Percentiles rank a stretch among this genome's conserved stretches.
These are phyloP conservation scores for Oreochromis tanganicae DNA, from an alignment of 2,113 vertebrate species.

Conservation along the genomic window DNA sequence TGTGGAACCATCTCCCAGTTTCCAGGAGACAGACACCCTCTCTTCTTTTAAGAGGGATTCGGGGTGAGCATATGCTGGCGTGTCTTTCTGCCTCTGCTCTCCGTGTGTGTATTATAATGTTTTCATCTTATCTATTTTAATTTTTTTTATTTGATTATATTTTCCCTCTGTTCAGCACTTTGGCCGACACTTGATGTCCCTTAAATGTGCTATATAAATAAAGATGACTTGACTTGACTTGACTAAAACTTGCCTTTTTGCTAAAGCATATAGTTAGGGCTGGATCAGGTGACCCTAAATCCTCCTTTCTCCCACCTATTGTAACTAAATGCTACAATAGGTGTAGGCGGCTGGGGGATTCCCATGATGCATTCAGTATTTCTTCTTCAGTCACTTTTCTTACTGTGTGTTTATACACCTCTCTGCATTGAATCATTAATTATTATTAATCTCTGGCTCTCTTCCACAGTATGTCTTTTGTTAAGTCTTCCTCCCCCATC, in stretches of 20 bases:
- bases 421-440: neutral
- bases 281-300: neutral
- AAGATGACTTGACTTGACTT: neutral
- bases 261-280: neutral
- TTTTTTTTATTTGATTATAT: neutral
- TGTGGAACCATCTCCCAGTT: neutral
- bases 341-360: neutral
- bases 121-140: neutral
- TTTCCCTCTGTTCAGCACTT: neutral
- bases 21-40: neutral
- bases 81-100: neutral
- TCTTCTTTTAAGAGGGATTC: neutral
- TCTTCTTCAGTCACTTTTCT: neutral
- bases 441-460: neutral
- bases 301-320: neutral
- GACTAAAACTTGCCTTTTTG: neutral
- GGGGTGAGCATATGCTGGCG: neutral
- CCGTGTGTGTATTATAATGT: neutral
- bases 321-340: neutral
- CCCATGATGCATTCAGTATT: neutral
- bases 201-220: neutral
- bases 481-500: neutral
- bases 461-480: neutral
- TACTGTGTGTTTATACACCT: neutral
- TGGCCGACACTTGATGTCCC: neutral